Base-by-base conservation (phyloP, 37 sponge, comb jelly and placozoan species). In the Crambe crambe region DNA sequence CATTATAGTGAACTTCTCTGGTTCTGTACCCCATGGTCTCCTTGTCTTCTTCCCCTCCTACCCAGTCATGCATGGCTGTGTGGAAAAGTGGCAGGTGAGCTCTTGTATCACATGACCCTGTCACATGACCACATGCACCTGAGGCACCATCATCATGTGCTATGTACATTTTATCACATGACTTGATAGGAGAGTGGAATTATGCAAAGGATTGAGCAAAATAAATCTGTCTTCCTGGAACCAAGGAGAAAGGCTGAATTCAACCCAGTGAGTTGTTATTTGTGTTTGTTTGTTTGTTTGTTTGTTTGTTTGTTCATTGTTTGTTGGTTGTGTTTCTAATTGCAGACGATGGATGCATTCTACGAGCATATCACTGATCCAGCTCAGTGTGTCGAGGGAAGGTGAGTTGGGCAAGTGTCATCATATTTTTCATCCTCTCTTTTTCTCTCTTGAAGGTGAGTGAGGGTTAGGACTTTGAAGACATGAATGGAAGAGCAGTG, bases 11-110 rank as follows among this genome's bases (percentile, higher is more conserved):
- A 93, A 89, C 76, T 93, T 96, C 73, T 59, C 92, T n/a, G 77
- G 94, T 15, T 66, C 86, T 57, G 77, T 96, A 0, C 99, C 99
- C 18, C 72, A 91, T 70, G 96, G 96, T 12, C 29, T 95, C 39
- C 83, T 98, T 58, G 99, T 98, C 47, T 98, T 98, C 88, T 95
- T 95, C 68, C 94, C 99, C 39, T 95, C 96, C 34, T 98, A 98
- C 41, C 65, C 86, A 61, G 77, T 90, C 77, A 93, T 98, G 94
- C 23, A 86, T 58, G 74, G 74, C 42, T 93, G 94, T 43, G 60
- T 89, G 29, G 79, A 85, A 0, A 39, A 22, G 21, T 98, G 99
- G 99, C 68, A 66, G 80, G 96, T 95, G 38, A 80, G 91, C 51
- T 47, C n/a, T n/a, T n/a, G n/a, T n/a, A n/a, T n/a, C n/a, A n/a